These are phyloP conservation scores for Blera fallax DNA, from an alignment of 2,888 invertebrate species.

Conservation along the genomic window DNA sequence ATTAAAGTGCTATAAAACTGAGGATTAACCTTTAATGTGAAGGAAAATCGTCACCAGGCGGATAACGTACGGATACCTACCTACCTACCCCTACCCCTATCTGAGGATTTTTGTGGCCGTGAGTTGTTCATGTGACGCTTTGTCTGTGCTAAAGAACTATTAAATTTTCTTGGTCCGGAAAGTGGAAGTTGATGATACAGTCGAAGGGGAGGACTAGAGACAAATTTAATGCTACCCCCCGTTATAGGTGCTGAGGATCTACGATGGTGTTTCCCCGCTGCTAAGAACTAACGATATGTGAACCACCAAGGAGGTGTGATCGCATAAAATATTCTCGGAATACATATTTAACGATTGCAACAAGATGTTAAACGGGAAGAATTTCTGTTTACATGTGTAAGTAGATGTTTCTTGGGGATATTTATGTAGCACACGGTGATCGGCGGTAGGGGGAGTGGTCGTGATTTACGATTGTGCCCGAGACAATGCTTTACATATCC, in stretches of 20 bases:
- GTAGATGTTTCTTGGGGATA: neutral
- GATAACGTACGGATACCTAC: neutral
- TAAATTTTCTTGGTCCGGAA: slow-evolving; percentile 9
- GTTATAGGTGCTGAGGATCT: slow-evolving; percentile 16
- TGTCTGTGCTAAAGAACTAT: neutral
- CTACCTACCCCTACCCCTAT: neutral
- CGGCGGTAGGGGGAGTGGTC: neutral
- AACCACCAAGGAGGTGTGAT: slow-evolving; percentile 29
- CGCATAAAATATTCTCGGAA: slow-evolving; percentile 12
- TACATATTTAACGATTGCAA: slow-evolving; percentile 47
- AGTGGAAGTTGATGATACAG: neutral
- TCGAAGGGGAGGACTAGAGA: neutral
- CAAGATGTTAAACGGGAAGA: slow-evolving; percentile 40
- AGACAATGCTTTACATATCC: neutral
- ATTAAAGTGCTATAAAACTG: slow-evolving; percentile 44
- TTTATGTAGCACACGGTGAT: neutral
- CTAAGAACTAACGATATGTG: neutral
- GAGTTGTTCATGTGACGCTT: neutral
- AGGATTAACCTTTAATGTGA: slow-evolving; percentile 23
- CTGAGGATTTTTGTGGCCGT: neutral
- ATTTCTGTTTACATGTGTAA: slow-evolving; percentile 37
- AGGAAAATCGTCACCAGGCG: slow-evolving; percentile 11
- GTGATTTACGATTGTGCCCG: slow-evolving; percentile 12
- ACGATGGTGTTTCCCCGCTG: neutral
- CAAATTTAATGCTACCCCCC: slow-evolving; percentile 9